Conservation (phyloP, 1,140 invertebrate species). For the Pseudomyrmex gracilis region DNA sequence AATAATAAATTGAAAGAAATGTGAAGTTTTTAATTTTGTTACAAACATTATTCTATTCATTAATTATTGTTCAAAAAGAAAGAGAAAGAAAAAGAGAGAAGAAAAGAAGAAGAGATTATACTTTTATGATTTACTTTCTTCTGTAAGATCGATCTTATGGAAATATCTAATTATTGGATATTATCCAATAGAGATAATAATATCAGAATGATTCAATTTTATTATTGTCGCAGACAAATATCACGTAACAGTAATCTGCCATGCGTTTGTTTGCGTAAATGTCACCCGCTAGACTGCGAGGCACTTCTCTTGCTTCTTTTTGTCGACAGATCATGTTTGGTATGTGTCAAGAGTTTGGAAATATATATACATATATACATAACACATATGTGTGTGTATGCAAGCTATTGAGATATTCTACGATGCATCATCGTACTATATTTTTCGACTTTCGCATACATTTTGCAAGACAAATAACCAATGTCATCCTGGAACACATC, state of each 20-base stretch:
- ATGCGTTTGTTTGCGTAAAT: not conserved
- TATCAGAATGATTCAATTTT: conserved; percentile 37
- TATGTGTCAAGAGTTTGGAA: not conserved
- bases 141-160: not conserved
- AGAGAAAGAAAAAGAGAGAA: too few relatives aligned
- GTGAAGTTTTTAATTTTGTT: not conserved
- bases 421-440: conserved; percentile 7
- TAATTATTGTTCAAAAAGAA: too few relatives aligned
- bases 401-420: conserved; percentile 13
- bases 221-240: conserved; percentile 22
- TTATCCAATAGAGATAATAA: not conserved
- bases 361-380: too few relatives aligned
- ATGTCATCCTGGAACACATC: not conserved
- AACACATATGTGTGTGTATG: not conserved
- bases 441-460: not conserved
- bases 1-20: not conserved
- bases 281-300: conserved; percentile 30
- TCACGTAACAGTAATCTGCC: conserved; percentile 18
- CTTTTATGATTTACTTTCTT: not conserved
- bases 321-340: conserved; percentile 21
- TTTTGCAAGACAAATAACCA: not conserved
- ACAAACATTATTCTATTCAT: conserved; percentile 4
- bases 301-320: conserved; percentile 30
- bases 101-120: too few relatives aligned
- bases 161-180: too few relatives aligned